Evolutionary conservation across 2,113 vertebrate species (phyloP), one percentile per base, ranked within the genome.

Genomic region (Peromyscus californicus): DNA sequence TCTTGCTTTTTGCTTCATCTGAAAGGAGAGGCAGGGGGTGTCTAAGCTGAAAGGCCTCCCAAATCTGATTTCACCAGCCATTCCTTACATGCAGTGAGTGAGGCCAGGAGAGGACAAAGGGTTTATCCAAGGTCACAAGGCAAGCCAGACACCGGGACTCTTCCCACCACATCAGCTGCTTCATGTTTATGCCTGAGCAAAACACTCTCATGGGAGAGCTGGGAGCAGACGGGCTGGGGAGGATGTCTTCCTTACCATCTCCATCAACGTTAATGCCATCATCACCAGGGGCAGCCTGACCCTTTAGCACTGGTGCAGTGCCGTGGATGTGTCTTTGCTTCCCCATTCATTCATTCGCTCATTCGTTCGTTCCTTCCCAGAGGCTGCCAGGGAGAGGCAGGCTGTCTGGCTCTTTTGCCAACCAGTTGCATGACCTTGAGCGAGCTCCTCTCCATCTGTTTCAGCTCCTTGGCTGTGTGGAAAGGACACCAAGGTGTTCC

Each of bases 241-340:
- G 76, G 11, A 7, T 13, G 36, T 69, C 65, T 65, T 42, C 8
- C 16, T 11, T 13, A 61, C 63, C 19, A 1, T 3, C 48, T 45
- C 36, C 7, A 2, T 45, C 17, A 11, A 5, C 7, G 4, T 12
- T 1, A 1, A 36, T 1, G 1, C 89, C 57, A 1, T 5, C 22
- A 4, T 33, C 13, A 42, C 57, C 48, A 6, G 31, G 10, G 4
- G 24, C 5, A 0, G 17, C 80, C 74, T 3, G 31, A 19, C 15
- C 24, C 26, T 45, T 84, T 22, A n/a, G 16, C 54, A 6, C 10
- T 9, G 29, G 33, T 9, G 1, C 9, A 2, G 29, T 17, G 0
- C 13, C 59, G 19, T 1, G 7, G 65, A 42, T 42, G 36, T 45
- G 5, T 21, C 59, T 31, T n/a, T 7, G 15, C 45, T 57, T 7